A percentile compares a stretch with the other conserved stretches of the same genome.
phyloP scores from a whole-genome alignment of 2,888 invertebrate genomes.

The Maniola hyperantus region DNA sequence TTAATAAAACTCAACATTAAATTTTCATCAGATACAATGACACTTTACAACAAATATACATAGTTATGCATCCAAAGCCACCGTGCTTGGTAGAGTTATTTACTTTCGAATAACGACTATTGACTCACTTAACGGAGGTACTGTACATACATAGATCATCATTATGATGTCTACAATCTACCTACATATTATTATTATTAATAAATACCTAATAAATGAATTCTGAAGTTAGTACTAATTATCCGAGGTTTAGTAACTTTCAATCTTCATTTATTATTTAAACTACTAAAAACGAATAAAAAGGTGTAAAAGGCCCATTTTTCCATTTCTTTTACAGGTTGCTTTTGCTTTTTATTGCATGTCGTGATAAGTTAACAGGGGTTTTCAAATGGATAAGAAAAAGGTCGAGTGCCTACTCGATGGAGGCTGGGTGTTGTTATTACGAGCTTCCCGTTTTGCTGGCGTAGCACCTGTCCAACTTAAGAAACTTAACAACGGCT shows the following conservation, averaged over 20 bases:
- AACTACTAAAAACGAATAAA: too few species aligned
- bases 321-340: too few species aligned
- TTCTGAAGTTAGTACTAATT: too few species aligned
- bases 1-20: neutral
- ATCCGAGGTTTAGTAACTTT: too few species aligned
- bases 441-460: constrained; percentile 10
- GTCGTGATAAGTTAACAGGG: too few species aligned
- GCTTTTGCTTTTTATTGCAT: too few species aligned
- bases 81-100: neutral
- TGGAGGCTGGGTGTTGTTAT: constrained; percentile 7
- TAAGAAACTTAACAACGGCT: neutral
- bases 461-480: constrained; percentile 24
- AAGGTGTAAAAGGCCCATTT: too few species aligned
- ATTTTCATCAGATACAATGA: neutral
- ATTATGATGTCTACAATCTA: neutral
- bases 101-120: neutral
- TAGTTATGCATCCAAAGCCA: neutral
- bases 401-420: constrained; percentile 1
- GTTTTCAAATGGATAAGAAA: neutral
- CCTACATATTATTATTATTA: neutral
- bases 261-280: too few species aligned
- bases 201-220: too few species aligned
- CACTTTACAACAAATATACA: neutral
- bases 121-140: neutral
- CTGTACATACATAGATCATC: neutral